A percentile compares a stretch with the other conserved stretches of the same genome.
Conservation (phyloP, 2,797 vertebrate species). For the Erethizon dorsatum region DNA sequence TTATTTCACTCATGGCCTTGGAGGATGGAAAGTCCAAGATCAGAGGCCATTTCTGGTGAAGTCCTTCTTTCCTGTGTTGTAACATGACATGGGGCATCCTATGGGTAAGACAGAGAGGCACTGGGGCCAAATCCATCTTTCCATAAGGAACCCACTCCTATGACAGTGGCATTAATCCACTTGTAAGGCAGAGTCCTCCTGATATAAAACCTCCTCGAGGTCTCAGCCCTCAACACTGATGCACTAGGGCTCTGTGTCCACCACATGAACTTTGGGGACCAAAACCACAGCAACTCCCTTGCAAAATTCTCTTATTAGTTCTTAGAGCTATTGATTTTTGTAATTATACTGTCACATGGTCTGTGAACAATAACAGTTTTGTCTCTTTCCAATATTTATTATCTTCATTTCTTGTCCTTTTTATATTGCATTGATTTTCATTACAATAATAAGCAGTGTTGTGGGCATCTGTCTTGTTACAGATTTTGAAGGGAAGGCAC, state of each 20-base stretch:
- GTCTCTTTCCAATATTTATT: conserved; percentile 46
- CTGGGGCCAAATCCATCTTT: neutral
- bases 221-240: too few relatives aligned
- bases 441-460: neutral
- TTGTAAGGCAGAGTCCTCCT: neutral
- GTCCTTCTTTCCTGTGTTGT: too few relatives aligned
- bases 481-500: conserved; percentile 42
- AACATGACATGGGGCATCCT: neutral
- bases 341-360: neutral
- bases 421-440: conserved; percentile 32
- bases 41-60: neutral
- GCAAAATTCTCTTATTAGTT: conserved; percentile 24
- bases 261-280: neutral
- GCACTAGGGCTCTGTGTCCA: neutral
- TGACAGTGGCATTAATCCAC: neutral
- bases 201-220: neutral
- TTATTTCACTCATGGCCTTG: neutral
- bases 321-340: conserved; percentile 66
- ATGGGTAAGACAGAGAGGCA: too few relatives aligned
- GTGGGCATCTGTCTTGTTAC: neutral
- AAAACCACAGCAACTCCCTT: neutral
- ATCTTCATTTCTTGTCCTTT: conserved; percentile 56
- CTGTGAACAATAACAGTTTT: conserved; percentile 31
- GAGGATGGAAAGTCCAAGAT: neutral
- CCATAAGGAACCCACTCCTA: neutral